Evolutionary conservation across 2,113 vertebrate species (phyloP).

Genomic region (Chunga burmeisteri): DNA sequence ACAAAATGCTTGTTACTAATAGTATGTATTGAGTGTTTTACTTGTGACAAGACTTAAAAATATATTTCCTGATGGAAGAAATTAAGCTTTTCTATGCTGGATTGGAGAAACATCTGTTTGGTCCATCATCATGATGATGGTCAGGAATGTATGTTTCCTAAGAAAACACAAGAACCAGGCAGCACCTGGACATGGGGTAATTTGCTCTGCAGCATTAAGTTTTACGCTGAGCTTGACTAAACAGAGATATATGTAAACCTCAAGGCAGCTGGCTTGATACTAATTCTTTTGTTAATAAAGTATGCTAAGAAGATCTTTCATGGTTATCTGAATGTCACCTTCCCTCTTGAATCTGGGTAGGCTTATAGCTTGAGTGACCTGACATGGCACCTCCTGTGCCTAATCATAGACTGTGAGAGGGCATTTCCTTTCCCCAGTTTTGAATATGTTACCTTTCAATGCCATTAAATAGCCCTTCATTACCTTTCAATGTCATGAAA

Average conservation of each 20-base stretch:
- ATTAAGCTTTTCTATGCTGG: background rate
- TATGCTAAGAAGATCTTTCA: background rate
- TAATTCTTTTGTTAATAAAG: background rate
- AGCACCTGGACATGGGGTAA: fast-evolving
- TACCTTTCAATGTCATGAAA: background rate
- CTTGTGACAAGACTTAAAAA: background rate
- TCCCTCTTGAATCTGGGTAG: background rate
- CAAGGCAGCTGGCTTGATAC: background rate
- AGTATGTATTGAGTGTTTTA: background rate
- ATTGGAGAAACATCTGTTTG: background rate
- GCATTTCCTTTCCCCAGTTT: background rate
- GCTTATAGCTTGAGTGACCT: background rate
- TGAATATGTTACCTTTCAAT: background rate
- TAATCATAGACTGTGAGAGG: background rate
- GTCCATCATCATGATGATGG: background rate
- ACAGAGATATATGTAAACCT: background rate
- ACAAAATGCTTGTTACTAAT: background rate
- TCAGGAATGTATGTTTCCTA: background rate
- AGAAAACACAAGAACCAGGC: background rate
- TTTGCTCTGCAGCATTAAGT: background rate
- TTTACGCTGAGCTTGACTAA: background rate
- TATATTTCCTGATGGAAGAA: background rate
- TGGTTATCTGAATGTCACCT: background rate
- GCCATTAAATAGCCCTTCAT: background rate
- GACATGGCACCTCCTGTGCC: background rate